Base-by-base conservation (phyloP, 2,888 invertebrate genomes). In the Tubulanus polymorphus region DNA sequence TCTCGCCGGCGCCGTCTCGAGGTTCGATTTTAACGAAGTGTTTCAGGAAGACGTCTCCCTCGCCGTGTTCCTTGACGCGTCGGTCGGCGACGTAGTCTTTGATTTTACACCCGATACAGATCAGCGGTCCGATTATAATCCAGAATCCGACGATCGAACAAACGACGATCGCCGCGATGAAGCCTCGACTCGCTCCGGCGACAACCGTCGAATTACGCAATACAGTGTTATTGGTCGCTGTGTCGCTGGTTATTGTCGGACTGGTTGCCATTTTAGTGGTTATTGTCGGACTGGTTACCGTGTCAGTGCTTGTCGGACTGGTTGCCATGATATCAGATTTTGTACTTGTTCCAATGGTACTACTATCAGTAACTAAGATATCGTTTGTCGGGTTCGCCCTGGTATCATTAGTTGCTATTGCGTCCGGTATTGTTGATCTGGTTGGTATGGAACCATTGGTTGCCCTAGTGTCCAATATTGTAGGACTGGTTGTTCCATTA, bases 51-150 rank as follows among this genome's bases (percentile, higher is more conserved):
- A 41, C 18, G 41, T 41, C 41, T 3, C 41, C 41, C 15, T 41
- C 41, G 20, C 23, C 41, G 15, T 18, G 41, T 8, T 41, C 41
- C 18, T 41, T 23, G 23, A 41, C 41, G 5, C 41, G 41, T 23
- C 41, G 41, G 6, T 60, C 46, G 28, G 65, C 58, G 6, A 59
- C 53, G 32, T 64, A 63, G 49, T 68, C 65, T 29, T 61, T 60
- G 51, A 68, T 59, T 41, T 68, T 64, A 55, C 67, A 71, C 48
- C 67, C 53, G 27, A 71, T 55, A 49, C 71, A 73, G 20, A 66
- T 23, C 6, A 68, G 57, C 15, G 74, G 74, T 12, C 69, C 71
- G 2, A 72, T 53, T 26, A 74, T 64, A 15, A 73, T 60, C 48
- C 63, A 63, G 45, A 67, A 62, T 0, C 63, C 69, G 5, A 73